Evolutionary conservation across 2,888 invertebrate species (phyloP), one percentile per base, ranked within the genome.

Genomic region (Cosmia trapezina): DNA sequence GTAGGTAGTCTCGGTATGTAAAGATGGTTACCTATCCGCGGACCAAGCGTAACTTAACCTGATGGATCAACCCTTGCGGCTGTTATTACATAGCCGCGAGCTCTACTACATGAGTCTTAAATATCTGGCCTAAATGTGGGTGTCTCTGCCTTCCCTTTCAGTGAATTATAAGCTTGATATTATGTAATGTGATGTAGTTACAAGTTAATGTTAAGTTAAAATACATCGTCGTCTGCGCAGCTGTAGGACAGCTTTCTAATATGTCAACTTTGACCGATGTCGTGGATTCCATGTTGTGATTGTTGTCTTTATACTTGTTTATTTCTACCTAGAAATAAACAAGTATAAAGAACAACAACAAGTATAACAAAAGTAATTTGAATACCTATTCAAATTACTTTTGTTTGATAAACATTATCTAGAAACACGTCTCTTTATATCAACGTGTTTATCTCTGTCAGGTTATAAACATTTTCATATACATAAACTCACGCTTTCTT

Each of bases 191-290:
- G 8, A 14, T 53, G 9, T 47, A 14, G 14, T 1, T 22, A 28
- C 7, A 73, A 19, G 22, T 65, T 19, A 19, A 19, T 43, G 14
- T 37, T 49, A 17, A 37, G 14, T 41, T 12, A 9, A 51, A 67
- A 19, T 51, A 64, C 60, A 74, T 74, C 14, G 47, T 56, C 17
- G 12, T 62, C 19, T n/a, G 41, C 47, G 49, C 33, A 37, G 54
- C n/a, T 49, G 17, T 76, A 41, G 9, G 6, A 57, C 22, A 4
- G 14, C 64, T 78, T 78, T 72, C 67, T 68, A 64, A 63, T 49
- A 54, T 56, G 78, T 71, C 64, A 78, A 70, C 77, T 71, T 76
- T 76, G 66, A 71, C 70, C 53, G 62, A 66, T 76, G 62, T 57
- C 57, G 59, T 49, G 57, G 56, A 61, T 75, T 37, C 37, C n/a